Evolutionary conservation across 2,888 invertebrate genomes (phyloP).

Genomic region (Exephanes ischioxanthus): DNA sequence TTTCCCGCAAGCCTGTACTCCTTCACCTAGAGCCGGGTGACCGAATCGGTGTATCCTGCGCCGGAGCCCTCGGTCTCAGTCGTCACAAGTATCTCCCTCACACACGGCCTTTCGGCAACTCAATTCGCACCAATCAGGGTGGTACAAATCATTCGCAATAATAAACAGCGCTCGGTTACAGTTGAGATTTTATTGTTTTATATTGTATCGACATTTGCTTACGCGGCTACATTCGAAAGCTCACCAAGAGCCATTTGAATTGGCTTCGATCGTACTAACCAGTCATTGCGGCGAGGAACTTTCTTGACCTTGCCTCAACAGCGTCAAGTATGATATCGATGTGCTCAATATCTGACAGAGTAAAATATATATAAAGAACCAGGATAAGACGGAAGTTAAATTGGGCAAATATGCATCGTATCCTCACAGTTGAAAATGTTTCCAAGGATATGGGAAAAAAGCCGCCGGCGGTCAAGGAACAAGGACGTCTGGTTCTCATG

Average conservation of each 20-base stretch:
- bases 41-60: background rate
- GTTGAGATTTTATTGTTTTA: background rate
- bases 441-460: conserved; percentile 74
- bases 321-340: conserved; percentile 71
- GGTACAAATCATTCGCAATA: no score
- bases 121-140: background rate
- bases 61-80: background rate
- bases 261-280: background rate
- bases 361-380: background rate
- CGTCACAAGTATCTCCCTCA: background rate
- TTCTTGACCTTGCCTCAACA: conserved; percentile 64
- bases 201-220: background rate
- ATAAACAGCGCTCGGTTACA: background rate
- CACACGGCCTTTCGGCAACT: background rate
- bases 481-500: conserved; percentile 72
- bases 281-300: background rate
- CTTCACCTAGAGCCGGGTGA: background rate
- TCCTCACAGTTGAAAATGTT: conserved; percentile 74
- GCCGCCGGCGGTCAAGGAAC: conserved; percentile 74
- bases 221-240: background rate
- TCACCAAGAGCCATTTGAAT: background rate
- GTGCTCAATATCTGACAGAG: conserved; percentile 58
- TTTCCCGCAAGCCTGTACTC: background rate
- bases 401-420: background rate
- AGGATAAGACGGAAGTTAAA: background rate